Conservation (phyloP, 2,113 vertebrate species). For the Mobula birostris region DNA sequence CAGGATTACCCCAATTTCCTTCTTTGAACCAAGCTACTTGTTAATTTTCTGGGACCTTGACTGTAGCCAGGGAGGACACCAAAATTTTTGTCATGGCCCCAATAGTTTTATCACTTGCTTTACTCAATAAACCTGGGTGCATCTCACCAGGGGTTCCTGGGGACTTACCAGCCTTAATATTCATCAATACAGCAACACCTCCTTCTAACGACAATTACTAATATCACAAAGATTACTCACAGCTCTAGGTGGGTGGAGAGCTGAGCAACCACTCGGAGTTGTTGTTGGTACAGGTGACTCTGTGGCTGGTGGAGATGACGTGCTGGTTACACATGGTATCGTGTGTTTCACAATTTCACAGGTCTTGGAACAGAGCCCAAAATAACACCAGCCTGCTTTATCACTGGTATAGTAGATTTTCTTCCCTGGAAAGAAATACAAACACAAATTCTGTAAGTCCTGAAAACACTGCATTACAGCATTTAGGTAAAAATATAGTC, state of each 20-base stretch:
- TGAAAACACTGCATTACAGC: not conserved
- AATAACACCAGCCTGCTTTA: conserved; percentile 57
- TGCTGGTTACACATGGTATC: not conserved
- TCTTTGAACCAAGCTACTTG: too few species aligned
- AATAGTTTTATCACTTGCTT: too few species aligned
- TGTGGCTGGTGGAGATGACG: conserved; percentile 38
- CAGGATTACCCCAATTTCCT: too few species aligned
- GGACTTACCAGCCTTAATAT: too few species aligned
- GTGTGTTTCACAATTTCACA: conserved; percentile 54
- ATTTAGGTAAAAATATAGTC: not conserved
- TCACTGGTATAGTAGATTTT: conserved; percentile 63
- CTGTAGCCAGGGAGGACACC: too few species aligned
- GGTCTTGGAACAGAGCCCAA: conserved; percentile 53
- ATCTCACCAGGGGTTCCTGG: too few species aligned
- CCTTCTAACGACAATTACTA: too few species aligned
- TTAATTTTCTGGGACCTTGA: too few species aligned
- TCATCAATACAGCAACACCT: too few species aligned
- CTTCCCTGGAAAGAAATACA: conserved; percentile 49
- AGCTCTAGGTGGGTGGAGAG: not conserved
- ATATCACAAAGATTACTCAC: not conserved
- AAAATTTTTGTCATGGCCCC: too few species aligned
- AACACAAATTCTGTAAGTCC: not conserved
- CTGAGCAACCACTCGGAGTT: conserved; percentile 32
- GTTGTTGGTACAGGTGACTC: conserved; percentile 7
- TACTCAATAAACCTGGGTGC: too few species aligned